Conservation (phyloP, 2,113 vertebrate genomes). For the Gulo gulo region DNA sequence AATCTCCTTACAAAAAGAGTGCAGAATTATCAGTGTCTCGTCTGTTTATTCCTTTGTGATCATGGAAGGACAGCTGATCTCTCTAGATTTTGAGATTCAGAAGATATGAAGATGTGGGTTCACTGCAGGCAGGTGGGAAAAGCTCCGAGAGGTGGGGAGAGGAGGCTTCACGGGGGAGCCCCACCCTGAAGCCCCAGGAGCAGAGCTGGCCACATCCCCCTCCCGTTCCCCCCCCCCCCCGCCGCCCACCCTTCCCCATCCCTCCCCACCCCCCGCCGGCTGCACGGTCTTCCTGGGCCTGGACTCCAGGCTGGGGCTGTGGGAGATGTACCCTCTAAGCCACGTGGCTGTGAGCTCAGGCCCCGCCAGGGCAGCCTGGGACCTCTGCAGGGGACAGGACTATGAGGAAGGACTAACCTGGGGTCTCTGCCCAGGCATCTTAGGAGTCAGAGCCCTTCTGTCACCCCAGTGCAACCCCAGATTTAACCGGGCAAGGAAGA, state of each 20-base stretch:
- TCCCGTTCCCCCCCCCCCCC: too few species aligned
- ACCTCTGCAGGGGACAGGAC: background rate
- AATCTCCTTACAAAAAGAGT: background rate
- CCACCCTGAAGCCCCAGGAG: background rate
- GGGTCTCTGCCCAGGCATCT: background rate
- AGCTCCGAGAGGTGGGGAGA: background rate
- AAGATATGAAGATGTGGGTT: background rate
- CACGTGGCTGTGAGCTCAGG: background rate
- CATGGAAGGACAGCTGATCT: background rate
- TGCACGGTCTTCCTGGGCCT: background rate
- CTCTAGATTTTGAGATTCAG: background rate
- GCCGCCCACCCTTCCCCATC: too few species aligned
- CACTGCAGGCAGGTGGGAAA: too few species aligned
- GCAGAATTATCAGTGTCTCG: background rate
- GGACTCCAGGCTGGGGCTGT: background rate
- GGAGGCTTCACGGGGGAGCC: background rate
- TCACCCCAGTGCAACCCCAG: background rate
- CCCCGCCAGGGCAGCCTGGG: background rate
- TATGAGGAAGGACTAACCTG: background rate
- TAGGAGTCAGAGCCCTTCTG: background rate
- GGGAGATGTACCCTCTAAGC: background rate
- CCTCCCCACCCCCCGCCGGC: accelerated
- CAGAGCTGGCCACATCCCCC: background rate
- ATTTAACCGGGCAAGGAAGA: background rate
- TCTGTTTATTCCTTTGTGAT: background rate